Base-by-base conservation (phyloP, 2,113 vertebrate genomes). In the Anthoscopus minutus region DNA sequence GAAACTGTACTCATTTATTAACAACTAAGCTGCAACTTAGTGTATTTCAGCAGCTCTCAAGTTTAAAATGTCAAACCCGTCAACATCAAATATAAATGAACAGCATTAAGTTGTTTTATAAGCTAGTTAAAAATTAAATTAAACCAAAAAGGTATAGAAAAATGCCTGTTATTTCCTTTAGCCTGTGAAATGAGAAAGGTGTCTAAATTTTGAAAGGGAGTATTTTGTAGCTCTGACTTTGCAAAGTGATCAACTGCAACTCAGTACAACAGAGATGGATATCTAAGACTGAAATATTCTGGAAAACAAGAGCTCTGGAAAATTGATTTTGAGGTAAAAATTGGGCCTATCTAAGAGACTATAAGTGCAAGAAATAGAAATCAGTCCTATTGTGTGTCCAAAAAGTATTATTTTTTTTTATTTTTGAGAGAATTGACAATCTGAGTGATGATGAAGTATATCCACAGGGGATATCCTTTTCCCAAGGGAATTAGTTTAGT, bases 321-420 rank as follows among this genome's bases (percentile, higher is more conserved):
- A 66, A 51, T 3, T 56, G 5, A 23, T 61, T 19, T 70, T 1
- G 0, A 79, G 4, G 9, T 42, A 44, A 38, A 3, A 56, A 57
- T 7, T 58, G 0, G 4, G 1, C 2, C 7, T 20, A 30, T 47
- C 21, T 38, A 25, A 66, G 17, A 44, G 6, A 30, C 4, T 24
- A 31, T 21, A 73, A 37, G 10, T 28, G 61, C 3, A 71, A 51
- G 6, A 86, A 79, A 56, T 23, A 7, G 11, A 51, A 70, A 65
- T 56, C 6, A 44, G 6, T 53, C 6, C 25, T 9, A 4, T 56
- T 24, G 37, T 27, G 42, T 47, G 16, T 25, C 5, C 1, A 25
- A 56, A 3, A 40, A 40, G 4, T 37, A 23, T 28, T 60, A 1
- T 2, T 37, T 58, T 67, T 3, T 15, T 74, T 61, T 50, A 3